Evolutionary conservation across 2,113 vertebrate genomes (phyloP).

Genomic region (Microcebus tavaratra): DNA sequence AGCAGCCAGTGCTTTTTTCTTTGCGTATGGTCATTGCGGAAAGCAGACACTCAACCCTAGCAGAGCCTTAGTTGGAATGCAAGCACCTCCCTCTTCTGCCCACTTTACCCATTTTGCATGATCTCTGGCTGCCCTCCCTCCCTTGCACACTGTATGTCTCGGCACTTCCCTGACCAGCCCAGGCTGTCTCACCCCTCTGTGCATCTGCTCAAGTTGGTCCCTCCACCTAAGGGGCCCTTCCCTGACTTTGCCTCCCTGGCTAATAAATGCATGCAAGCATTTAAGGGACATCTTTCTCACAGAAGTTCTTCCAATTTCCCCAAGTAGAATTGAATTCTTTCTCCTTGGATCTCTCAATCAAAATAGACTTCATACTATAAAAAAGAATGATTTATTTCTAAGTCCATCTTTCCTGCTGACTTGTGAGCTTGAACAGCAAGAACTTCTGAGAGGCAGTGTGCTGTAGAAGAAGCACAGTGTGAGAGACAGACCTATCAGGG

Average conservation of each 20-base stretch:
- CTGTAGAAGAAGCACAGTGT: fast-evolving
- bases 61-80: background rate
- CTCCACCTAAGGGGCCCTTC: background rate
- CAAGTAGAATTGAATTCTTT: background rate
- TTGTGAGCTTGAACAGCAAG: background rate
- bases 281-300: background rate
- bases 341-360: background rate
- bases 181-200: background rate
- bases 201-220: background rate
- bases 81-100: background rate
- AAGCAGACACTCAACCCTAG: background rate
- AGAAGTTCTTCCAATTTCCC: background rate
- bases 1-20: background rate
- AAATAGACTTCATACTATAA: background rate
- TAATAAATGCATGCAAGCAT: too few species aligned
- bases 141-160: background rate
- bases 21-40: background rate
- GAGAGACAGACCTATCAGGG: too few species aligned
- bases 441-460: background rate
- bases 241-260: background rate
- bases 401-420: background rate
- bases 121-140: too few species aligned
- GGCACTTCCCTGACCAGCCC: background rate
- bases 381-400: background rate
- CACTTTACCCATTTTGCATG: fast-evolving